Conservation (phyloP, 2,113 vertebrate species). For the Poecile atricapillus region DNA sequence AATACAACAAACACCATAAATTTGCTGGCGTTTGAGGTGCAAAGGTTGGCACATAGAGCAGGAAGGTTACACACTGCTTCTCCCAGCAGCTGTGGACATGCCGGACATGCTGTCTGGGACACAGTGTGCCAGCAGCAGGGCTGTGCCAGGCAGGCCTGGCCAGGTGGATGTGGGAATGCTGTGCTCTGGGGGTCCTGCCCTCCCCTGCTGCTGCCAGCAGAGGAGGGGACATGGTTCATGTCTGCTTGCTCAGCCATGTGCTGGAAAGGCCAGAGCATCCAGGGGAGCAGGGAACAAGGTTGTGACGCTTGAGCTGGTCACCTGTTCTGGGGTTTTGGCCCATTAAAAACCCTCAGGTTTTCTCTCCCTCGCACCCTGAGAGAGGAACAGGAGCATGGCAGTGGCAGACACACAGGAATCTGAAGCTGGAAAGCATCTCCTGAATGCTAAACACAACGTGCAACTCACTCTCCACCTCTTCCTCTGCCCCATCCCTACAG, state of each 20-base stretch:
- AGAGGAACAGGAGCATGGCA: neutral
- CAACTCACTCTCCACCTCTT: fast-evolving
- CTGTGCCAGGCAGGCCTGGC: neutral
- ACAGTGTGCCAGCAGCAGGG: fast-evolving
- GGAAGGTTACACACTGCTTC: neutral
- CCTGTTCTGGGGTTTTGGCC: neutral
- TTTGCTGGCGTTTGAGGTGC: neutral
- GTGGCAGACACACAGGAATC: neutral
- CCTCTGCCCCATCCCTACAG: neutral
- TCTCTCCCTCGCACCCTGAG: neutral
- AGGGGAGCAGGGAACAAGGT: neutral
- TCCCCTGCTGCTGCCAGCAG: neutral
- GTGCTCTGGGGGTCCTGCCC: fast-evolving
- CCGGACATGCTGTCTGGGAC: neutral
- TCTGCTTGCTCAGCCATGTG: neutral
- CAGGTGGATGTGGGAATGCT: neutral
- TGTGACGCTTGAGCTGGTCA: neutral
- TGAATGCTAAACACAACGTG: neutral
- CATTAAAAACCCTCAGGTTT: fast-evolving
- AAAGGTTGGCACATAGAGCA: neutral
- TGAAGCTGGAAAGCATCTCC: neutral
- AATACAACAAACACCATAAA: neutral
- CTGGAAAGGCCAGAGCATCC: fast-evolving
- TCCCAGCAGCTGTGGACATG: neutral
- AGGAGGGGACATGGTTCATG: fast-evolving